Conservation (phyloP, 1,140 invertebrate species). For the Drosophila paulistorum region DNA sequence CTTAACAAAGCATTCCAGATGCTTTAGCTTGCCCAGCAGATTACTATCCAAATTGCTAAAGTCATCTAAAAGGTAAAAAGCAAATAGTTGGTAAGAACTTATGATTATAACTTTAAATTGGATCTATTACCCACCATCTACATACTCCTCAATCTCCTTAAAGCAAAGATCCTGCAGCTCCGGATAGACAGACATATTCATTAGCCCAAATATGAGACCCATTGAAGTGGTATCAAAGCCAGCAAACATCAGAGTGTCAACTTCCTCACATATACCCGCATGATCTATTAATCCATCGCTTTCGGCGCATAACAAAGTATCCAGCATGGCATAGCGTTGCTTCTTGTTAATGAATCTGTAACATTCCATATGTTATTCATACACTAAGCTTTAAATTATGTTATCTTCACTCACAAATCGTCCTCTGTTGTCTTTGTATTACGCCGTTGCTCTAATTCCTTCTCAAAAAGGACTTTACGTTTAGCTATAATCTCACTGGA, state of each 20-base stretch:
- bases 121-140: constrained; percentile 38
- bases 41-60: constrained; percentile 83
- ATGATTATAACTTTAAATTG: too few species aligned
- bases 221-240: constrained; percentile 90
- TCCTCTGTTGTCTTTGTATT: constrained; percentile 37
- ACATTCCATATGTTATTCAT: accelerated
- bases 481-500: constrained; percentile 76
- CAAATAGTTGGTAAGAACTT: not conserved
- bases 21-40: constrained; percentile 86
- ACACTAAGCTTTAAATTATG: not conserved
- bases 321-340: constrained; percentile 90
- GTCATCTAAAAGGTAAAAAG: constrained; percentile 42
- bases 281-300: constrained; percentile 84
- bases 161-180: constrained; percentile 86
- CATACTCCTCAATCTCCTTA: constrained; percentile 72
- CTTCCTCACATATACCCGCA: constrained; percentile 90
- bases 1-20: constrained; percentile 87
- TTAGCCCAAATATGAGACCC: constrained; percentile 85
- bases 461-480: constrained; percentile 43
- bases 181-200: constrained; percentile 85
- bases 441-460: constrained; percentile 20
- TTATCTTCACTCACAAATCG: constrained; percentile 36
- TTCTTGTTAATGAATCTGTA: constrained; percentile 70
- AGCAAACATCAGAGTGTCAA: constrained; percentile 92
- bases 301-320: constrained; percentile 88